Evolutionary conservation across 2,113 vertebrate genomes (phyloP).

Genomic region (Progne subis): DNA sequence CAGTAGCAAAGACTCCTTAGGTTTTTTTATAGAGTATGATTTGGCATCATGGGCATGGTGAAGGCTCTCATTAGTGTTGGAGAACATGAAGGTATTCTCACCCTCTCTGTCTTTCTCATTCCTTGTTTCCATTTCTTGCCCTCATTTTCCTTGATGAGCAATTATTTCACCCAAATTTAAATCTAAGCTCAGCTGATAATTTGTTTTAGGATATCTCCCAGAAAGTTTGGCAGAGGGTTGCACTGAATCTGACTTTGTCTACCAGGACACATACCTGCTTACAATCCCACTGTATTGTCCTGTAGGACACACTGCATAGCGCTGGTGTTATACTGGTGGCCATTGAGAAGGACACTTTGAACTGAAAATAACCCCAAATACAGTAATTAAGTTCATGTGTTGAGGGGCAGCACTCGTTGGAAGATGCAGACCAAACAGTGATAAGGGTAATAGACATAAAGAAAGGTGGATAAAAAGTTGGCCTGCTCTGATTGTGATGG

Average conservation of each 20-base stretch:
- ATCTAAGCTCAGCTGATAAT: background rate
- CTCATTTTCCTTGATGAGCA: background rate
- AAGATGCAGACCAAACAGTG: background rate
- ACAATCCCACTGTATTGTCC: background rate
- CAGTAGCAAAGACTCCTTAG: background rate
- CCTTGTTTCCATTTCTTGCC: background rate
- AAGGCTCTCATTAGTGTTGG: background rate
- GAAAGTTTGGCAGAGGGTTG: background rate
- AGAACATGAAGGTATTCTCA: background rate
- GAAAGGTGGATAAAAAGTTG: background rate
- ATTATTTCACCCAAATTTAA: background rate
- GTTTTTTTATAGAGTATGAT: background rate
- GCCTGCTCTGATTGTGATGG: background rate
- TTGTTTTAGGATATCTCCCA: background rate
- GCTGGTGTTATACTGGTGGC: background rate
- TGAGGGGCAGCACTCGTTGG: background rate
- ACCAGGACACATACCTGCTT: background rate
- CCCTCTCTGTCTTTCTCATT: fast-evolving
- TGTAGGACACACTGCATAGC: background rate
- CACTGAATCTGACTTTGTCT: background rate
- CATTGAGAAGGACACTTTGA: background rate
- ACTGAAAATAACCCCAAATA: background rate
- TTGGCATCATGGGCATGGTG: fast-evolving
- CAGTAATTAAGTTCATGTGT: background rate
- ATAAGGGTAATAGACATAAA: background rate